Percentiles rank a stretch among this genome's conserved stretches.
Conservation (phyloP, 2,113 vertebrate genomes). For the Antigone vipio region DNA sequence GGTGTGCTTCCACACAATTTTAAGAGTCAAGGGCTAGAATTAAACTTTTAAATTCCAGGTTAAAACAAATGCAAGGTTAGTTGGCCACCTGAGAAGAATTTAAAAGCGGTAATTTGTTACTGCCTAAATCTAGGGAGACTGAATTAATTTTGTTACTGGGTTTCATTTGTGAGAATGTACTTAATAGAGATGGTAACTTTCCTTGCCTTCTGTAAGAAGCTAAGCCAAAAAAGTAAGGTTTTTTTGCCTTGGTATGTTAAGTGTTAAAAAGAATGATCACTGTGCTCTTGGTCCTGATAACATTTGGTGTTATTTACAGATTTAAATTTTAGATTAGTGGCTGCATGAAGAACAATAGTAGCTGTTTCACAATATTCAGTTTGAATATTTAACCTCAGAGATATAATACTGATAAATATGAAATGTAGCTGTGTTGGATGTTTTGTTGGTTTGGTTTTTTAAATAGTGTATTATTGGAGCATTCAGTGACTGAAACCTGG, state of each 20-base stretch:
- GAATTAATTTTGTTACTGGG: rapidly evolving
- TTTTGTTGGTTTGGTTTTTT: background rate
- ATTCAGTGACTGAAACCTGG: background rate
- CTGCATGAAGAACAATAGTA: background rate
- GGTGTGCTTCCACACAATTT: background rate
- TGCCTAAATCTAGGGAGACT: background rate
- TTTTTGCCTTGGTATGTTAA: background rate
- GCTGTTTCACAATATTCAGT: background rate
- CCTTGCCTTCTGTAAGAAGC: background rate
- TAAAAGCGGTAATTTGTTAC: background rate
- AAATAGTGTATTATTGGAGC: background rate
- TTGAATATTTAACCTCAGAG: background rate
- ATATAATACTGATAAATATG: background rate
- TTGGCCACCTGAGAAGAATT: background rate
- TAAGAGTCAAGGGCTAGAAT: background rate
- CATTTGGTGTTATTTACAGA: background rate
- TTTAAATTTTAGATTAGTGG: background rate
- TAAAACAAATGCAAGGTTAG: background rate
- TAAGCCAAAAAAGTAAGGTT: background rate
- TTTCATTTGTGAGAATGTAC: background rate
- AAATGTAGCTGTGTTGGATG: background rate
- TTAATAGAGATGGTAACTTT: background rate
- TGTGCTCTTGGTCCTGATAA: background rate
- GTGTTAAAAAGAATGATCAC: background rate
- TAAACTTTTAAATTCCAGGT: background rate